phyloP scores from a whole-genome alignment of 2,797 vertebrate species.

The Gallinago stenura region DNA sequence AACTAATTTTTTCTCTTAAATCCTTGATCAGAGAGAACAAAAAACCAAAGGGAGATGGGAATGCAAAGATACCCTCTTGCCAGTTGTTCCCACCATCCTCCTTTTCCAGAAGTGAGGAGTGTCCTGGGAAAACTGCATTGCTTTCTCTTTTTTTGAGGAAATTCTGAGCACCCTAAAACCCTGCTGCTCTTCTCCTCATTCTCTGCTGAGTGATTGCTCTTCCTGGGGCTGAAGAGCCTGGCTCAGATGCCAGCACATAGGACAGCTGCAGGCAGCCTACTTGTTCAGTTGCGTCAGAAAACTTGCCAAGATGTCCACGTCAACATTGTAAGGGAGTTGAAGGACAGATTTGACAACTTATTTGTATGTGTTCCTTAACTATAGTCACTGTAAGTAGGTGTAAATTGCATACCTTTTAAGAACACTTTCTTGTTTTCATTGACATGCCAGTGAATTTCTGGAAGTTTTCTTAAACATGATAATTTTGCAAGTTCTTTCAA shows the following conservation, averaged over 20 bases:
- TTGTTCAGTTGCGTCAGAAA: not conserved
- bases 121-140: fast-evolving
- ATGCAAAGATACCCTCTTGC: fast-evolving
- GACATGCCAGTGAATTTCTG: slow-evolving; percentile 39
- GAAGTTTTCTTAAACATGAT: slow-evolving; percentile 10
- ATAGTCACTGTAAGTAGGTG: slow-evolving; percentile 48
- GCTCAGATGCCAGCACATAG: not conserved
- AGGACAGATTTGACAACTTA: slow-evolving; percentile 47
- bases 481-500: not conserved
- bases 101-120: not conserved
- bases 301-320: slow-evolving; percentile 1
- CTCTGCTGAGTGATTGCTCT: not conserved
- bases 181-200: not conserved
- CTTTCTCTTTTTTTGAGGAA: too few relatives aligned
- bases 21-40: not conserved
- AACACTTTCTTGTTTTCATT: slow-evolving; percentile 51
- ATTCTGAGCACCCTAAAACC: fast-evolving
- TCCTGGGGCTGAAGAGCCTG: not conserved
- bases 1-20: not conserved
- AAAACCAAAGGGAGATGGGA: not conserved
- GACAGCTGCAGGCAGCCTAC: slow-evolving; percentile 18
- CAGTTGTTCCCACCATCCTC: fast-evolving
- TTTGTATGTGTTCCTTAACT: not conserved
- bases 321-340: not conserved
- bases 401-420: slow-evolving; percentile 58